These are phyloP conservation scores for Phataginus tetradactyla DNA, from an alignment of 2,797 vertebrate species.

Conservation along the genomic window DNA sequence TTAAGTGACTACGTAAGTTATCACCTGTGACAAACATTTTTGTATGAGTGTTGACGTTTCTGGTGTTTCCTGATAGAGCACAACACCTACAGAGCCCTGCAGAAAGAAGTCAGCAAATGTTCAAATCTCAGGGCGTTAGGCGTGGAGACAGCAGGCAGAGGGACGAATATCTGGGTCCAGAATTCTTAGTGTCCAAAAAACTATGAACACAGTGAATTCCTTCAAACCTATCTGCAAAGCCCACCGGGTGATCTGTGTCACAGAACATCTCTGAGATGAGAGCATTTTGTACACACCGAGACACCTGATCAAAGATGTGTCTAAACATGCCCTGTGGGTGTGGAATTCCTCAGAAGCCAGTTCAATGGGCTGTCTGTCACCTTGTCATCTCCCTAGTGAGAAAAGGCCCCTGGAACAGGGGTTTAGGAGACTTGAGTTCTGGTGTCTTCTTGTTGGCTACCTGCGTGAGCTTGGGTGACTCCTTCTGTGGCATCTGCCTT, in stretches of 20 bases:
- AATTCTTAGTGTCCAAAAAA: slow-evolving; percentile 40
- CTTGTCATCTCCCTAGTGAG: neutral
- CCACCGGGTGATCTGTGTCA: neutral
- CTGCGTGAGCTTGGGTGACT: neutral
- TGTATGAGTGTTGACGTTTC: slow-evolving; percentile 69
- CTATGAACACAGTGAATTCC: neutral
- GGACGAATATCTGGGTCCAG: neutral
- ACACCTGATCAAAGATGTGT: neutral
- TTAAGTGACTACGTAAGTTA: slow-evolving; percentile 72
- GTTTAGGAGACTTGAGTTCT: neutral
- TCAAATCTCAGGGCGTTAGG: neutral
- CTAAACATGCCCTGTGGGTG: neutral
- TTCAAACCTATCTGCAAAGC: neutral
- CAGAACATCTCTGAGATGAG: neutral
- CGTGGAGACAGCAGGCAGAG: neutral
- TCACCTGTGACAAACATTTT: slow-evolving; percentile 70
- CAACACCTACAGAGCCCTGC: slow-evolving; percentile 45
- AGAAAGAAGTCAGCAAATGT: slow-evolving; percentile 45
- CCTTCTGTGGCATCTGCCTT: neutral
- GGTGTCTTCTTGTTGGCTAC: neutral
- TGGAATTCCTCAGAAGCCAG: neutral
- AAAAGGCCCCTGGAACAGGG: neutral
- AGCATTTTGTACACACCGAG: neutral
- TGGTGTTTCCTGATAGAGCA: slow-evolving; percentile 70
- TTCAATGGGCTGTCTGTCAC: neutral